Evolutionary conservation across 2,113 vertebrate genomes (phyloP).

Genomic region (Aramus guarauna): DNA sequence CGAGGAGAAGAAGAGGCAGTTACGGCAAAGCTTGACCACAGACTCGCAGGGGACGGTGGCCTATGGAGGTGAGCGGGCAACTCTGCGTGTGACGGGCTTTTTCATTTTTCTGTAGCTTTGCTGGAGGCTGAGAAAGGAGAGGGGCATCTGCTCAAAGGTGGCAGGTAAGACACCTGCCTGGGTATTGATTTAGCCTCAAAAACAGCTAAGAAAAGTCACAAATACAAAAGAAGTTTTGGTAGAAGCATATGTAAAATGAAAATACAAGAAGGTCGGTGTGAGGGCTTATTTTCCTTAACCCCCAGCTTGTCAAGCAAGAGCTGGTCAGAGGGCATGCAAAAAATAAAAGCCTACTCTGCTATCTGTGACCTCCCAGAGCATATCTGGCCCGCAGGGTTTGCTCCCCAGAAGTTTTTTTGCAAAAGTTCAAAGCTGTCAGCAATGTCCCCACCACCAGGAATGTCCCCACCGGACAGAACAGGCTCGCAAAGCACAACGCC

Average conservation of each 20-base stretch:
- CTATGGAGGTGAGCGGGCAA: slow-evolving; percentile 80
- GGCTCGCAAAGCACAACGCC: neutral
- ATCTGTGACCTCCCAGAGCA: neutral
- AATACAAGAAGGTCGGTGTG: neutral
- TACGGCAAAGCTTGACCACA: slow-evolving; percentile 79
- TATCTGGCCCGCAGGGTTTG: neutral
- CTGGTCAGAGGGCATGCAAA: neutral
- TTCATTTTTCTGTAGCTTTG: neutral
- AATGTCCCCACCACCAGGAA: neutral
- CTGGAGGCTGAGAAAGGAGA: neutral
- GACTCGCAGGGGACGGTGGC: slow-evolving; percentile 88
- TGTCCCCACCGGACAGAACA: neutral
- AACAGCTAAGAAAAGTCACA: neutral
- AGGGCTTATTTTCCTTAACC: neutral
- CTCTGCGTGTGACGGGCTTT: accelerated
- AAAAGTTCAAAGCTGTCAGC: neutral
- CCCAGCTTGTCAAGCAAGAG: neutral
- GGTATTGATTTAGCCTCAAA: neutral
- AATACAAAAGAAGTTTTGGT: neutral
- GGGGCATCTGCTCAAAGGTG: neutral
- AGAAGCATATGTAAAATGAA: neutral
- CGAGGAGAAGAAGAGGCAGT: slow-evolving; percentile 80
- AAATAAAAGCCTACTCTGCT: neutral
- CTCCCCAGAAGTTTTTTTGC: neutral
- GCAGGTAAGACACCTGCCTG: neutral